Base-by-base conservation (phyloP, 2,797 vertebrate species). In the Lutra lutra region DNA sequence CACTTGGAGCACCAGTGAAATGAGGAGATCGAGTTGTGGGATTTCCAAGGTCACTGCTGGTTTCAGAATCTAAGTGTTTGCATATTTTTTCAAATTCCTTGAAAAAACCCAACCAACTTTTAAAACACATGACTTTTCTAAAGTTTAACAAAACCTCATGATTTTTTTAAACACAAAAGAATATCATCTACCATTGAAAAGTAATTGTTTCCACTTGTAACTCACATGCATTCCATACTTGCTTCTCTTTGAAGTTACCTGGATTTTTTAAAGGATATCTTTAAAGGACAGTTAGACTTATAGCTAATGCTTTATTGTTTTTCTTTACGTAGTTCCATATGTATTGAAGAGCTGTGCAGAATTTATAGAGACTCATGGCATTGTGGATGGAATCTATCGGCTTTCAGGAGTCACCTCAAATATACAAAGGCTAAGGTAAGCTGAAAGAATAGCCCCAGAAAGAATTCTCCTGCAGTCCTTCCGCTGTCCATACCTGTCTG, bases 361-460 rank as follows among this genome's bases (percentile, higher is more conserved):
- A 98, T 99, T 99, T 96, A 99, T 99, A 72, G 99, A 99, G 98
- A 98, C 99, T 83, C 99, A 99, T 86, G 99, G 99, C 97, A 99
- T 99, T 13, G 99, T 99, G 98, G 99, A 99, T 60, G 99, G 99
- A 77, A 99, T 99, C 98, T 99, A 99, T 98, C 99, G 99, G 85
- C 99, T 99, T 97, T 99, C 99, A 0, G 99, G 99, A 89, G 98
- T 99, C 98, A 99, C 99, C 91, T 99, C 99, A 94, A 99, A 99
- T 98, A 99, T 99, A 98, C 99, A 99, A 96, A 99, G 99, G 94
- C 98, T 99, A 98, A 99, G 99, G 99, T 99, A 98, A 98, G 91
- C 38, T 2, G 9, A 78, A 60, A 78, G 38, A 70, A 73, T 32
- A 35, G 14, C 18, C 38, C 62, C 9, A n/a, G 18, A 51, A 14